Conservation (phyloP, 2,797 vertebrate species). For the Acrocephalus scirpaceus region DNA sequence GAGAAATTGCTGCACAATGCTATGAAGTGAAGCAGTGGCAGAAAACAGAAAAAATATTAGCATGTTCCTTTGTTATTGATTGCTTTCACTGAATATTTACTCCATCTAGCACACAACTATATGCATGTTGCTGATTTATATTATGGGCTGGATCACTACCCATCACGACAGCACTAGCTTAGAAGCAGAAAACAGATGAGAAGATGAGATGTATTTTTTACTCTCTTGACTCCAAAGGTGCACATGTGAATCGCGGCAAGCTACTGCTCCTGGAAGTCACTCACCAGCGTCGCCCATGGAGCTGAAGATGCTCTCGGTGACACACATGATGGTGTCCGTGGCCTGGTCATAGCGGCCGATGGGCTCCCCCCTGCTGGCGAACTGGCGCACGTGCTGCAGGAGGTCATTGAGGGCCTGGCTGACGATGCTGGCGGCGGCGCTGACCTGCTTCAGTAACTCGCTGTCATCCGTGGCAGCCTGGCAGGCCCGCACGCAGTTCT, state of each 20-base stretch:
- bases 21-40: background rate
- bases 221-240: background rate
- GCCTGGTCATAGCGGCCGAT: constrained; percentile 99
- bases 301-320: constrained; percentile 98
- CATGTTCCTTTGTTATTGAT: background rate
- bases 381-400: constrained; percentile 95
- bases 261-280: background rate
- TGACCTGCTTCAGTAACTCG: constrained; percentile 94
- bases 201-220: background rate
- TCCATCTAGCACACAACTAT: background rate
- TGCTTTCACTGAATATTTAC: background rate
- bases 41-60: background rate
- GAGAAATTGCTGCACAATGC: background rate
- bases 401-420: constrained; percentile 95
- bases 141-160: background rate
- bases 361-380: constrained; percentile 94
- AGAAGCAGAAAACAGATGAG: background rate
- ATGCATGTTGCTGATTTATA: background rate
- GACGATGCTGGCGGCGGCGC: constrained; percentile 88
- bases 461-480: constrained; percentile 89
- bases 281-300: constrained; percentile 99
- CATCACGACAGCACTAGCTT: background rate
- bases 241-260: background rate
- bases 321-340: constrained; percentile 98
- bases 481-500: constrained; percentile 93